phyloP scores from a whole-genome alignment of 2,797 vertebrate species.

The Enteromius fasciolatus region DNA sequence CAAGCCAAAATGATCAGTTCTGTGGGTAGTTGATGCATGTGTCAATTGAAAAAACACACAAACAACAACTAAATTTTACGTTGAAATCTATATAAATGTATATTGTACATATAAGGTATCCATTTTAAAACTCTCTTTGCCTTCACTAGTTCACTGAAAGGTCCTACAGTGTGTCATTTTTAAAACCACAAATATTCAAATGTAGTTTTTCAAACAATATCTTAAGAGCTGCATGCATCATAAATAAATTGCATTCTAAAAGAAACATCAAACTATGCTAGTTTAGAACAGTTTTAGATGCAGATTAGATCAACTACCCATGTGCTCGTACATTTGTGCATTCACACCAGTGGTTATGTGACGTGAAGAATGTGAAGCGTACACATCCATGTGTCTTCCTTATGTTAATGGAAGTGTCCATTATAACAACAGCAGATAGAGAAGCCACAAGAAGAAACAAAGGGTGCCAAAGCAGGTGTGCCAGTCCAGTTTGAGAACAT shows the following conservation, averaged over 20 bases:
- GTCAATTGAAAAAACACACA: background rate
- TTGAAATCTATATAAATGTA: background rate
- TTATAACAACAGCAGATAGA: conserved; percentile 81
- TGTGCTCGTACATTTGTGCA: conserved; percentile 15
- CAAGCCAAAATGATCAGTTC: background rate
- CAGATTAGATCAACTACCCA: conserved; percentile 1
- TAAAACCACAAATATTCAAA: background rate
- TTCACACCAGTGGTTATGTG: conserved; percentile 3
- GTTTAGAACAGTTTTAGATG: background rate
- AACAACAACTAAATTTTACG: background rate
- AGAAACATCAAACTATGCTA: background rate
- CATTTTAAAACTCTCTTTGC: background rate
- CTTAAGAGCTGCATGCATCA: background rate
- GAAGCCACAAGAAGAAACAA: conserved; percentile 84
- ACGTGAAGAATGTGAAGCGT: conserved; percentile 31
- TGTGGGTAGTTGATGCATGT: conserved; percentile 1
- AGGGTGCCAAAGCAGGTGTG: conserved; percentile 76
- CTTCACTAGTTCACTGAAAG: background rate
- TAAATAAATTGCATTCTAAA: background rate
- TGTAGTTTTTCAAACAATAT: background rate
- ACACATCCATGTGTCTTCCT: conserved; percentile 23
- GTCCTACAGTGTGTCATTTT: background rate
- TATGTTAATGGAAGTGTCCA: conserved; percentile 40
- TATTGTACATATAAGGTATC: background rate
- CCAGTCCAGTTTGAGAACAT: conserved; percentile 71